These are phyloP conservation scores for Eptatretus burgeri DNA, from an alignment of 2,113 vertebrate species.

Conservation along the genomic window DNA sequence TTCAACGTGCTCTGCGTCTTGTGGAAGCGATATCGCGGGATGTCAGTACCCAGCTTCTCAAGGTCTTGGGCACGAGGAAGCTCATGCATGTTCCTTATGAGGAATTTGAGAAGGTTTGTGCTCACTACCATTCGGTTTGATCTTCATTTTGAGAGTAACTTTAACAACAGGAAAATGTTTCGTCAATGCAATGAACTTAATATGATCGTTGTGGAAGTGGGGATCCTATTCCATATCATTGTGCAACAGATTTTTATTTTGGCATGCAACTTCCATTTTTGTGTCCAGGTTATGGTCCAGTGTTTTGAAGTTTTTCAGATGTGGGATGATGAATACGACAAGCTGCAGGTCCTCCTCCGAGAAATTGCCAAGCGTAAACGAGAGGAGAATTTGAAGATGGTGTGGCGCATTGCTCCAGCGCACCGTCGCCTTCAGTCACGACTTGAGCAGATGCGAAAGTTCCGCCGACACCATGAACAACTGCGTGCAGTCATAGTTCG, in stretches of 20 bases:
- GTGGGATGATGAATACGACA: conserved; percentile 2
- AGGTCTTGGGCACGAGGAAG: conserved; percentile 4
- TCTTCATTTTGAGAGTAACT: too few species aligned
- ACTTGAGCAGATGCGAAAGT: conserved; percentile 5
- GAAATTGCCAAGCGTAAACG: conserved; percentile 1
- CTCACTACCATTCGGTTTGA: neutral
- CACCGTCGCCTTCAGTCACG: conserved; percentile 4
- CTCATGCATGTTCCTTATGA: conserved; percentile 2
- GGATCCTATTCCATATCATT: neutral
- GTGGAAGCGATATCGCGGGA: neutral
- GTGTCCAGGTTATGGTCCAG: neutral
- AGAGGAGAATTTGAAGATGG: conserved; percentile 1
- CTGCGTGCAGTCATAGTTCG: conserved; percentile 6
- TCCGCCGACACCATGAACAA: neutral
- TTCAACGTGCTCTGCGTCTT: conserved; percentile 4
- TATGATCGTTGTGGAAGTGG: neutral
- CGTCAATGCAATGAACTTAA: too few species aligned
- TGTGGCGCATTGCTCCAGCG: conserved; percentile 4
- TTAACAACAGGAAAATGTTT: too few species aligned
- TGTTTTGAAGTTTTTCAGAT: conserved; percentile 2
- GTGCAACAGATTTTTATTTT: too few species aligned
- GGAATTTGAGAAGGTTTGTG: conserved; percentile 1
- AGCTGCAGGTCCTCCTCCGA: neutral
- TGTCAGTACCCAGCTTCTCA: conserved; percentile 2
- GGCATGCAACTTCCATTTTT: too few species aligned